Conservation (phyloP, 2,113 vertebrate genomes). For the Morone saxatilis region DNA sequence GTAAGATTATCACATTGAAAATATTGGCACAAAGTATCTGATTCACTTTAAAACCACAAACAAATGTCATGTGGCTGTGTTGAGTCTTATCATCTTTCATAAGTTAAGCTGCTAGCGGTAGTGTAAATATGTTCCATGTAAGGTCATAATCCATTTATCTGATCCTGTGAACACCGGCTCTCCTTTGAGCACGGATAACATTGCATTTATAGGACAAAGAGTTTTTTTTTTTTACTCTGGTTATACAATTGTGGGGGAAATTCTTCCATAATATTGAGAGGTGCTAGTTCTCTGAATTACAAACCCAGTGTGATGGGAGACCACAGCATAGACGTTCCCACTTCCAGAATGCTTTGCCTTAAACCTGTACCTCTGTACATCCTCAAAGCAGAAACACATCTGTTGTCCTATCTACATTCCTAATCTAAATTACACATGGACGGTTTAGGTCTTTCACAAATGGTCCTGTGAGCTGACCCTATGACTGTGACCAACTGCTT, state of each 20-base stretch:
- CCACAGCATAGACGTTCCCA: too few relatives aligned
- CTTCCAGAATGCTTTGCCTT: too few relatives aligned
- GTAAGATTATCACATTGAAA: slow-evolving; percentile 9
- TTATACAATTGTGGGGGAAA: slow-evolving; percentile 26
- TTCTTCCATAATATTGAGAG: too few relatives aligned
- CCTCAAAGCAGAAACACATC: too few relatives aligned
- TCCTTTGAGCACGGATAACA: neutral
- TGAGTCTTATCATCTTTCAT: slow-evolving; percentile 26
- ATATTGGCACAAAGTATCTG: slow-evolving; percentile 22
- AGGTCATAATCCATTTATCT: slow-evolving; percentile 56
- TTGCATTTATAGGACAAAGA: slow-evolving; percentile 36
- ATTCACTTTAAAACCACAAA: slow-evolving; percentile 44
- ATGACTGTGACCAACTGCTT: too few relatives aligned
- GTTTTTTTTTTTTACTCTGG: slow-evolving; percentile 20
- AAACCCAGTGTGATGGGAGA: too few relatives aligned
- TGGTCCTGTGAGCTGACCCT: too few relatives aligned
- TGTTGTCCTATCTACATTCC: too few relatives aligned
- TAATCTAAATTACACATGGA: too few relatives aligned
- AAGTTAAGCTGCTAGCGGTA: slow-evolving; percentile 18
- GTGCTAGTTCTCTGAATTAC: too few relatives aligned
- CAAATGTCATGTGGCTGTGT: slow-evolving; percentile 27
- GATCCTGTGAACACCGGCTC: slow-evolving; percentile 35
- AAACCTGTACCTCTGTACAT: too few relatives aligned
- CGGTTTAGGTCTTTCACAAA: too few relatives aligned
- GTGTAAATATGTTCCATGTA: slow-evolving; percentile 55